Conservation (phyloP, 2,888 invertebrate species). For the Agrotis segetum region DNA sequence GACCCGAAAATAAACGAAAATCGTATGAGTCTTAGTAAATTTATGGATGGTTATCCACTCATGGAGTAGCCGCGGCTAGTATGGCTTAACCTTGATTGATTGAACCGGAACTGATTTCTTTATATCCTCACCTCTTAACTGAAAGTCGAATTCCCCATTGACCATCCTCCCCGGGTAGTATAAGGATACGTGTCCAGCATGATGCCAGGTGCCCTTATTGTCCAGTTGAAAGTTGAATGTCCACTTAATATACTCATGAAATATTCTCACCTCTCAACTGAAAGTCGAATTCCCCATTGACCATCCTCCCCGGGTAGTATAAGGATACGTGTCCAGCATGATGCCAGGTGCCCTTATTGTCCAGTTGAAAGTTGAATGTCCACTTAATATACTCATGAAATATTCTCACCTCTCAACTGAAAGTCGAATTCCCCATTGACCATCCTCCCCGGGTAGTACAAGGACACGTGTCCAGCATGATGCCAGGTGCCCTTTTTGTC, state of each 20-base stretch:
- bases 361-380: slow-evolving; percentile 92
- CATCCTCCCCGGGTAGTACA: slow-evolving; percentile 95
- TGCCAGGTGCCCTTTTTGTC: slow-evolving; percentile 91
- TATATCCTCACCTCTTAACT: no score
- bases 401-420: no score
- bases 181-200: slow-evolving; percentile 92
- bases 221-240: slow-evolving; percentile 92
- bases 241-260: slow-evolving; percentile 81
- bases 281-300: slow-evolving; percentile 93
- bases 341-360: slow-evolving; percentile 91
- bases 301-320: slow-evolving; percentile 94
- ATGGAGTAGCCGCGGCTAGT: no score
- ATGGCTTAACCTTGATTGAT: no score
- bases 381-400: slow-evolving; percentile 78
- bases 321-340: slow-evolving; percentile 92
- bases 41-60: no score
- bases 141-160: slow-evolving; percentile 92
- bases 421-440: slow-evolving; percentile 93
- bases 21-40: no score
- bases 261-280: no score
- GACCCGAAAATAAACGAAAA: no score
- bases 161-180: slow-evolving; percentile 95
- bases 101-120: slow-evolving; percentile 57
- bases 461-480: slow-evolving; percentile 91
- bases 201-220: slow-evolving; percentile 91